Conservation (phyloP, 2,797 vertebrate genomes). For the Hyperoplus lanceolatus region DNA sequence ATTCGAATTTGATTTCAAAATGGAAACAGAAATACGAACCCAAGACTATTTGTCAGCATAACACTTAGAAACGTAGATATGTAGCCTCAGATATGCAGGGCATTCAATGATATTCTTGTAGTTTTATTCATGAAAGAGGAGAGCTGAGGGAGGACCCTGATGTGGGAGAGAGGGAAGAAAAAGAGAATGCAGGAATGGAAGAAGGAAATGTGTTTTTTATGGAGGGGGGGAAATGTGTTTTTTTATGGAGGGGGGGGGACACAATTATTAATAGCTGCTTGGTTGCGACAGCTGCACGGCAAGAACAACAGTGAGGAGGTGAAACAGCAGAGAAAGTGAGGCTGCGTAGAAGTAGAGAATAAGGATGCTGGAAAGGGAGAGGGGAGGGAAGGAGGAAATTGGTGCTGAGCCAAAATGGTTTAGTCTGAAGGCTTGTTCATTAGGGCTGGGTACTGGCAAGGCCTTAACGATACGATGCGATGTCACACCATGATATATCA, state of each 20-base stretch:
- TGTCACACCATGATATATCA: no score
- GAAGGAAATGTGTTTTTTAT: conserved; percentile 22
- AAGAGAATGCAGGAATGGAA: conserved; percentile 10
- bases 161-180: not conserved
- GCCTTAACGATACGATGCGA: no score
- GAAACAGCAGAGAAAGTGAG: conserved; percentile 20
- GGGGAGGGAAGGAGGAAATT: not conserved
- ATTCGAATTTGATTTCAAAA: no score
- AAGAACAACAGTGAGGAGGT: conserved; percentile 54
- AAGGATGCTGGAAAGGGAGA: conserved; percentile 14
- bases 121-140: not conserved
- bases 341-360: conserved; percentile 4
- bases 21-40: no score
- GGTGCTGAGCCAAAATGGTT: not conserved
- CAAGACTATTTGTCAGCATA: no score
- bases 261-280: conserved; percentile 78
- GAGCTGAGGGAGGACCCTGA: not conserved
- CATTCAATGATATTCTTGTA: no score
- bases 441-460: no score
- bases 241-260: conserved; percentile 11
- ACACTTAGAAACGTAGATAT: no score
- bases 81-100: no score
- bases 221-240: conserved; percentile 15
- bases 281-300: conserved; percentile 73
- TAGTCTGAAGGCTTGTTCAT: not conserved